phyloP scores from a whole-genome alignment of 2,888 invertebrate species.

The Drosophila anomelani region DNA sequence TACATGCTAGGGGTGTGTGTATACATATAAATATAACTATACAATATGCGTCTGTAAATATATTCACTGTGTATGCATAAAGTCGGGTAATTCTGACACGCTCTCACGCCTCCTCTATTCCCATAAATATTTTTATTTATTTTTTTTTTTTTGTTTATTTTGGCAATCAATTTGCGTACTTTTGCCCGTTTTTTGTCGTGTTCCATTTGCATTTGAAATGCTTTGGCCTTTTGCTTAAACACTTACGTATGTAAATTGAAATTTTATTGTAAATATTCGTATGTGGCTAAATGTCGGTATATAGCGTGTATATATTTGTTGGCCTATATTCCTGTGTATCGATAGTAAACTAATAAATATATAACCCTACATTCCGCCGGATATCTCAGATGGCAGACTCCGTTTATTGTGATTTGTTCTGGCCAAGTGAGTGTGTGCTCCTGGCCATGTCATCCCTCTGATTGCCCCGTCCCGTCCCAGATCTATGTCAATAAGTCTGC shows the following conservation, averaged over 20 bases:
- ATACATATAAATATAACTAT: conserved; percentile 38
- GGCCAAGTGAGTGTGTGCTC: conserved; percentile 25
- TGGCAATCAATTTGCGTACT: conserved; percentile 52
- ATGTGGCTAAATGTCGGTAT: conserved; percentile 38
- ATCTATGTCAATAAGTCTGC: conserved; percentile 33
- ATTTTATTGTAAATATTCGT: conserved; percentile 49
- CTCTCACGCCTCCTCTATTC: conserved; percentile 41
- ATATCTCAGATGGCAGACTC: background rate
- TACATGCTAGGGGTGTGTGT: conserved; percentile 38
- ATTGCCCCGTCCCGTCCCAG: conserved; percentile 29
- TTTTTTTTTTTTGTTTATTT: conserved; percentile 51
- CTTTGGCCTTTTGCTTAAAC: conserved; percentile 73
- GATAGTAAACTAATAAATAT: conserved; percentile 62
- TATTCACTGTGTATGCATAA: conserved; percentile 30
- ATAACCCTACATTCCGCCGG: conserved; percentile 36
- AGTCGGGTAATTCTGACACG: conserved; percentile 48
- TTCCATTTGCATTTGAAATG: conserved; percentile 68
- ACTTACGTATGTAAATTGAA: conserved; percentile 73
- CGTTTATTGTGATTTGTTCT: conserved; percentile 46
- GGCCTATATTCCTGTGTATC: conserved; percentile 42
- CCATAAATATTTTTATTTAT: conserved; percentile 57
- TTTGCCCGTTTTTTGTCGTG: conserved; percentile 20
- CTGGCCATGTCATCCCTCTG: conserved; percentile 8
- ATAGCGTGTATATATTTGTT: conserved; percentile 17
- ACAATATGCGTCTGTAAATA: conserved; percentile 33